Percentiles rank a stretch among this genome's conserved stretches.
These are phyloP conservation scores for Egretta garzetta DNA, from an alignment of 2,113 vertebrate species.

Conservation along the genomic window DNA sequence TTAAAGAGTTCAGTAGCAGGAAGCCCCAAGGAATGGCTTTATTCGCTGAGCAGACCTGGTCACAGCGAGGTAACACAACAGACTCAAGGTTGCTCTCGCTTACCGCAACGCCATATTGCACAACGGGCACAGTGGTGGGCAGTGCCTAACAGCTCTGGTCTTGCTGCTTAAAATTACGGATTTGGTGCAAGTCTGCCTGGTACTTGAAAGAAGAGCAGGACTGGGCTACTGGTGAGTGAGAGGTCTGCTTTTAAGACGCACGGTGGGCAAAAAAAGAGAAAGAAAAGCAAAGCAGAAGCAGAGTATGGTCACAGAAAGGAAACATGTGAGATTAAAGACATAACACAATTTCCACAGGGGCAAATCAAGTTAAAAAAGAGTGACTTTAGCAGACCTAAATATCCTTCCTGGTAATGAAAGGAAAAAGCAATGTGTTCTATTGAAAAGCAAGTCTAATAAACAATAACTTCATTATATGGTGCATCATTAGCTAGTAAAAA, in stretches of 20 bases:
- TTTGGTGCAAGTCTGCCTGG: neutral
- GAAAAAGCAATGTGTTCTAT: neutral
- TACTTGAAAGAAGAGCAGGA: neutral
- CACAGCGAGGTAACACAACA: fast-evolving
- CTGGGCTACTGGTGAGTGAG: neutral
- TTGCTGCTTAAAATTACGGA: neutral
- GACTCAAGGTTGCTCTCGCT: neutral
- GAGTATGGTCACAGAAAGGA: neutral
- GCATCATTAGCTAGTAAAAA: neutral
- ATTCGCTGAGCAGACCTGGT: neutral
- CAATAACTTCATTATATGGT: neutral
- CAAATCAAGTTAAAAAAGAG: neutral
- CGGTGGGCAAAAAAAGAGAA: no score
- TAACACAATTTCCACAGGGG: neutral
- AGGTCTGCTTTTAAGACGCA: neutral
- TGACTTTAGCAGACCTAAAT: neutral
- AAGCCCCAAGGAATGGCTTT: neutral
- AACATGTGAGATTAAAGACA: neutral
- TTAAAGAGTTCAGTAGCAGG: neutral
- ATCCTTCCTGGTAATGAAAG: neutral
- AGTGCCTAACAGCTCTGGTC: neutral
- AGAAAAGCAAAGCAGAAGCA: neutral
- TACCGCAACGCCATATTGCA: neutral
- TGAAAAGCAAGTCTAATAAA: neutral
- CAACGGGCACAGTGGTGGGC: neutral